These are phyloP conservation scores for Polymixis lichenea DNA, from an alignment of 2,888 invertebrate species.

Conservation along the genomic window DNA sequence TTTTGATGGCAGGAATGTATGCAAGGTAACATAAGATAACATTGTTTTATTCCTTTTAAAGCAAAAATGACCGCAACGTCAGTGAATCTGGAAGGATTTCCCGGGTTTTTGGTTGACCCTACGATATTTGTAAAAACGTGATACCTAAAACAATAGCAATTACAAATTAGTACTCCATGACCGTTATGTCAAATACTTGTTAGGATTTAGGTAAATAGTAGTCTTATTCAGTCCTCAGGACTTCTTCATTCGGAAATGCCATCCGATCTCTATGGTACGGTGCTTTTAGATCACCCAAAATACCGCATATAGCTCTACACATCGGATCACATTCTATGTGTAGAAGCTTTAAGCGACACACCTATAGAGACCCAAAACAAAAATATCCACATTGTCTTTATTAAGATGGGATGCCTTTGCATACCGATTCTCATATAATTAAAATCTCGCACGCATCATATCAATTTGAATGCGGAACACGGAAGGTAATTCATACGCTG, in stretches of 20 bases:
- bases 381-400: not conserved
- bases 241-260: not conserved
- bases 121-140: not conserved
- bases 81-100: not conserved
- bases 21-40: not conserved
- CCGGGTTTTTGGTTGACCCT: not conserved
- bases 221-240: not conserved
- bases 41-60: conserved; percentile 1
- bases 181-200: not conserved
- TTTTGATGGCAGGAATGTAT: conserved; percentile 34
- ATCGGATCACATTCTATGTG: too few relatives aligned
- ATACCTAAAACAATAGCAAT: not conserved
- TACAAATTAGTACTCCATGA: not conserved
- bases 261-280: not conserved
- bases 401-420: conserved; percentile 10
- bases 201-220: not conserved
- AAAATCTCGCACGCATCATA: conserved; percentile 44
- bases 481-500: conserved; percentile 48
- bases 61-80: not conserved
- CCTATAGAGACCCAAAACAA: not conserved
- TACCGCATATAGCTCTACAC: not conserved
- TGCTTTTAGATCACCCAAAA: not conserved
- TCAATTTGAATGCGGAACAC: conserved; percentile 57
- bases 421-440: conserved; percentile 36
- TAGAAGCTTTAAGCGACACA: not conserved